Evolutionary conservation across 2,888 invertebrate genomes (phyloP).

Genomic region (Tinea pellionella): DNA sequence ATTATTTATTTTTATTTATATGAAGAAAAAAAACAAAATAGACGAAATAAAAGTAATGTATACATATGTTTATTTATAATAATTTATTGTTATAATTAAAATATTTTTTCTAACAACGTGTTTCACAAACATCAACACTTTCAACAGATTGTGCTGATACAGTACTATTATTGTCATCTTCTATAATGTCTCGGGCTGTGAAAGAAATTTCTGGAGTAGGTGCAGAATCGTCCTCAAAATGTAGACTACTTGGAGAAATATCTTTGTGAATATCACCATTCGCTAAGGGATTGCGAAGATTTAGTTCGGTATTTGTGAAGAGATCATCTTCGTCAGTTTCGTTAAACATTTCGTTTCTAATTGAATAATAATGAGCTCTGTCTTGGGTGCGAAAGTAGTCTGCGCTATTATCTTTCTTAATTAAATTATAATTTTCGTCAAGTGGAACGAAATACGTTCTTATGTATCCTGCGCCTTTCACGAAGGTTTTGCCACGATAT

Average conservation of each 20-base stretch:
- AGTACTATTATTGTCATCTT: conserved; percentile 24
- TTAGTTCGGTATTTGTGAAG: conserved; percentile 17
- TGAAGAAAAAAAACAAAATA: too few relatives aligned
- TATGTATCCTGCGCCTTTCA: conserved; percentile 77
- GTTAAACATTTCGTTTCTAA: conserved; percentile 12
- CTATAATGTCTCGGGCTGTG: conserved; percentile 18
- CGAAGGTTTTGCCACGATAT: conserved; percentile 75
- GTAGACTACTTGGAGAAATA: neutral
- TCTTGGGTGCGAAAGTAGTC: conserved; percentile 30
- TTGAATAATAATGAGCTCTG: conserved; percentile 2
- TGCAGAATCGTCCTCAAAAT: neutral
- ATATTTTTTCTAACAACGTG: conserved; percentile 31
- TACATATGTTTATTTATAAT: neutral
- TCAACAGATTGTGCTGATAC: conserved; percentile 21
- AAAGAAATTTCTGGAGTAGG: neutral
- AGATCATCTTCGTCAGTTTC: conserved; percentile 16
- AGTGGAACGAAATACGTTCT: conserved; percentile 80
- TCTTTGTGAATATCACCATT: neutral
- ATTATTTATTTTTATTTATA: neutral
- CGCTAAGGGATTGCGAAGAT: neutral
- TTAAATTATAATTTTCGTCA: conserved; percentile 69
- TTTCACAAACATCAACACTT: conserved; percentile 36
- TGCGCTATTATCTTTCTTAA: conserved; percentile 43
- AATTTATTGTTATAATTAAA: neutral
- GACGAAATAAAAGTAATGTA: neutral